A percentile compares a stretch with the other conserved stretches of the same genome.
phyloP scores from a whole-genome alignment of 2,113 vertebrate species.

The Zosterops borbonicus region DNA sequence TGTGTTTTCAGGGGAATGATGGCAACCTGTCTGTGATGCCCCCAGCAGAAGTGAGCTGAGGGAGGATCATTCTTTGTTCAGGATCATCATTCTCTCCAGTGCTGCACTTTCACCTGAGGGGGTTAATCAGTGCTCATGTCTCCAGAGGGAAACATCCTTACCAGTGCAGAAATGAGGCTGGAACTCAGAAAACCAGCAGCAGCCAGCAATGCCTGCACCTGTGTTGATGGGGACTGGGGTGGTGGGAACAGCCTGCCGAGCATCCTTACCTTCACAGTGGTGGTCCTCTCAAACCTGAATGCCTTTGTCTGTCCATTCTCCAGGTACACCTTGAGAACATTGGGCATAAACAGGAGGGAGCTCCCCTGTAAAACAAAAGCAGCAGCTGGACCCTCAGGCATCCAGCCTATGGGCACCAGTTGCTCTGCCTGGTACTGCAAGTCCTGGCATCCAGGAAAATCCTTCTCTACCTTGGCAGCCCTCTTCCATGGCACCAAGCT shows the following conservation, averaged over 20 bases:
- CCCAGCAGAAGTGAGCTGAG: neutral
- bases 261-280: conserved; percentile 89
- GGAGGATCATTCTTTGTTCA: neutral
- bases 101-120: neutral
- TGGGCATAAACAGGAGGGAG: conserved; percentile 96
- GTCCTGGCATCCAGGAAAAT: neutral
- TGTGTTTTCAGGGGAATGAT: fast-evolving
- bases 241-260: neutral
- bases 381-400: neutral
- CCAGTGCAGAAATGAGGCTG: neutral
- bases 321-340: conserved; percentile 94
- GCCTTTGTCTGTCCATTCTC: conserved; percentile 99
- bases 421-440: neutral
- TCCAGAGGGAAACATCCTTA: neutral
- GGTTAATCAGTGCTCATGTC: neutral
- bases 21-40: neutral
- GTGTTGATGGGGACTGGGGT: neutral
- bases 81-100: neutral
- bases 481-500: neutral
- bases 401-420: fast-evolving
- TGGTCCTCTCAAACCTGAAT: conserved; percentile 91
- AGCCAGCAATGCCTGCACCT: neutral
- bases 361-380: conserved; percentile 84
- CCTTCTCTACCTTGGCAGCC: neutral
- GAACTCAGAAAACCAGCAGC: neutral